Conservation (phyloP, 2,113 vertebrate species). For the Xyliphius kryptos region DNA sequence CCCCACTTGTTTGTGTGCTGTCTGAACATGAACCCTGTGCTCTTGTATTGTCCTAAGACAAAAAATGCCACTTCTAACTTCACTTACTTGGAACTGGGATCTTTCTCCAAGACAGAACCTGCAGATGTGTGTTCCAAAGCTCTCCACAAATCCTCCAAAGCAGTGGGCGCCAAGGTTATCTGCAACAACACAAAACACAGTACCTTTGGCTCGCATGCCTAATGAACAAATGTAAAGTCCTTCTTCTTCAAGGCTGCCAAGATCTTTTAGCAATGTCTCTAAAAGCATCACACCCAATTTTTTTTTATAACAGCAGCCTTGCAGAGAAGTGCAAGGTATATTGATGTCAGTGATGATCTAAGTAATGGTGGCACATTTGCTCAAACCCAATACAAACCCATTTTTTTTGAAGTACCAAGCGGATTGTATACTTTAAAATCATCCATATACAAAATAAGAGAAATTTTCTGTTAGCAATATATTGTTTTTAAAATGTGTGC, state of each 20-base stretch:
- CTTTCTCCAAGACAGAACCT: neutral
- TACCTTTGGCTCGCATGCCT: constrained; percentile 6
- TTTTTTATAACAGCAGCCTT: neutral
- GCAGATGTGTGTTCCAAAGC: neutral
- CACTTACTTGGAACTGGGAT: neutral
- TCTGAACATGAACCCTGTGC: neutral
- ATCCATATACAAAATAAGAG: neutral
- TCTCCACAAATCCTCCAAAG: constrained; percentile 19
- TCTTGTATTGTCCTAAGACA: neutral
- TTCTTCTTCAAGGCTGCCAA: constrained; percentile 1
- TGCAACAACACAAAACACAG: constrained; percentile 6
- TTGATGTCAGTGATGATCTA: neutral
- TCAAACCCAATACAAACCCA: neutral
- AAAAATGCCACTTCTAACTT: neutral
- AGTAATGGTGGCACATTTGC: neutral
- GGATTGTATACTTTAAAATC: neutral
- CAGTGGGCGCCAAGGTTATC: constrained; percentile 16
- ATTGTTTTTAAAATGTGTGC: neutral
- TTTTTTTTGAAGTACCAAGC: neutral
- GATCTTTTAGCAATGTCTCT: constrained; percentile 16
- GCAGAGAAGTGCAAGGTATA: neutral
- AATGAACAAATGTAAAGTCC: neutral
- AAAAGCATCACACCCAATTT: neutral
- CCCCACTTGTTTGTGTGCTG: neutral
- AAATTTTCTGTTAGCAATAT: neutral